Evolutionary conservation across 2,113 vertebrate species (phyloP).

Genomic region (Tragelaphus buxtoni): DNA sequence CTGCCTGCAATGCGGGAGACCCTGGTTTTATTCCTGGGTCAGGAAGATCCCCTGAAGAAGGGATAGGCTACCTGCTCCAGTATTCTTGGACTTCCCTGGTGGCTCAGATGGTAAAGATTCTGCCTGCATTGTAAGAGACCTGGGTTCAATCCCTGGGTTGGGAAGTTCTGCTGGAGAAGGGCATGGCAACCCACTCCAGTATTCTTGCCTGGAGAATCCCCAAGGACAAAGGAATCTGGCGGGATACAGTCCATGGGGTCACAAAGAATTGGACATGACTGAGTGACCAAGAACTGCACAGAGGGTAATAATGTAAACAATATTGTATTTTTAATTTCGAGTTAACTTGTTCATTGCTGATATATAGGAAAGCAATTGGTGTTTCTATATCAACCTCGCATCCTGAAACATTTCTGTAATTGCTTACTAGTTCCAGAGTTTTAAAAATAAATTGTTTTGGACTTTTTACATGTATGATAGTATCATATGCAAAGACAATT

Average conservation of each 20-base stretch:
- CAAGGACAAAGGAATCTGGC: background rate
- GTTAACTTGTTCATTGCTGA: background rate
- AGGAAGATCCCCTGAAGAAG: background rate
- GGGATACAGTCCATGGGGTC: rapidly evolving
- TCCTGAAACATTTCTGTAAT: background rate
- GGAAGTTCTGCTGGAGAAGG: background rate
- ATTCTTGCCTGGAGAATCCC: background rate
- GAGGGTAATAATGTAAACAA: background rate
- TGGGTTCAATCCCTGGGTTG: background rate
- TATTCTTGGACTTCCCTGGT: background rate
- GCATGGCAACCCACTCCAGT: background rate
- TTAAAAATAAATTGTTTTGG: background rate
- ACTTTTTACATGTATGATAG: background rate
- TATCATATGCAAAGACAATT: background rate
- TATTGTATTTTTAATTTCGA: background rate
- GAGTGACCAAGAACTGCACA: background rate
- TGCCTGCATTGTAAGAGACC: background rate
- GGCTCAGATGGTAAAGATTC: background rate
- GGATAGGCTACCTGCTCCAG: background rate
- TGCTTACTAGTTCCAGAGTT: background rate
- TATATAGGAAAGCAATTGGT: background rate
- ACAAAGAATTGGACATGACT: rapidly evolving
- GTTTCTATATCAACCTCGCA: background rate
- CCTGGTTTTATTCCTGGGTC: background rate
- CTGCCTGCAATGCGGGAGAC: background rate